Percentiles rank a stretch among this genome's conserved stretches.
Evolutionary conservation across 2,113 vertebrate species (phyloP).

Genomic region (Mustelus asterias): DNA sequence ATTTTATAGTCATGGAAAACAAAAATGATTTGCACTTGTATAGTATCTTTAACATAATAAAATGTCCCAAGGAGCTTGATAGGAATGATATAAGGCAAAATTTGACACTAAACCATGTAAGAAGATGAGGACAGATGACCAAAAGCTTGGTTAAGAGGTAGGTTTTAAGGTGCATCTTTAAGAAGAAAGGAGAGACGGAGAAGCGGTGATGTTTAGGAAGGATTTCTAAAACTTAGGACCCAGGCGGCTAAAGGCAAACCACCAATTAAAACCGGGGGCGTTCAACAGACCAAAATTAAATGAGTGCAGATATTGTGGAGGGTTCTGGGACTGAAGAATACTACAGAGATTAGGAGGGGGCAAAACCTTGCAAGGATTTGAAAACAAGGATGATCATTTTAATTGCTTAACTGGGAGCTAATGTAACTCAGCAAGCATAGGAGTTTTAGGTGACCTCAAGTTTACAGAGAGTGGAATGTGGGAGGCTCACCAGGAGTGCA

Average conservation of each 20-base stretch:
- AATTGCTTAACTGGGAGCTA: no score
- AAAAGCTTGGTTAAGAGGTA: not conserved
- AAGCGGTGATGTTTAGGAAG: not conserved
- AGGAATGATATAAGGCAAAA: not conserved
- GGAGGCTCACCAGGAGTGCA: not conserved
- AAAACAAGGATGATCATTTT: no score
- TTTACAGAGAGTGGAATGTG: not conserved
- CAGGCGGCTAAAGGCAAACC: not conserved
- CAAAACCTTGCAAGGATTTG: not conserved
- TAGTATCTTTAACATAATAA: not conserved
- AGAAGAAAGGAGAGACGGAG: conserved; percentile 34
- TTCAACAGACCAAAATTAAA: not conserved
- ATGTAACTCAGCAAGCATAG: not conserved
- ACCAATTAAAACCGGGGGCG: not conserved
- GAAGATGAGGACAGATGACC: not conserved
- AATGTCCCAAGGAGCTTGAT: not conserved
- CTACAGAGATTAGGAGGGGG: not conserved
- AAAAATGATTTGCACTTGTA: not conserved
- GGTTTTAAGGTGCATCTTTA: not conserved
- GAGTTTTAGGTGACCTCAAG: not conserved
- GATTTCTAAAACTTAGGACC: not conserved
- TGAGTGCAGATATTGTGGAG: not conserved
- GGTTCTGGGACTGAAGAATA: not conserved
- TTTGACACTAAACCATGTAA: not conserved
- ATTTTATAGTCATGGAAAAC: conserved; percentile 39